Evolutionary conservation across 92 coral and sea anemone species (phyloP), one percentile per base, ranked within the genome.

Genomic region (Siderastrea siderea): DNA sequence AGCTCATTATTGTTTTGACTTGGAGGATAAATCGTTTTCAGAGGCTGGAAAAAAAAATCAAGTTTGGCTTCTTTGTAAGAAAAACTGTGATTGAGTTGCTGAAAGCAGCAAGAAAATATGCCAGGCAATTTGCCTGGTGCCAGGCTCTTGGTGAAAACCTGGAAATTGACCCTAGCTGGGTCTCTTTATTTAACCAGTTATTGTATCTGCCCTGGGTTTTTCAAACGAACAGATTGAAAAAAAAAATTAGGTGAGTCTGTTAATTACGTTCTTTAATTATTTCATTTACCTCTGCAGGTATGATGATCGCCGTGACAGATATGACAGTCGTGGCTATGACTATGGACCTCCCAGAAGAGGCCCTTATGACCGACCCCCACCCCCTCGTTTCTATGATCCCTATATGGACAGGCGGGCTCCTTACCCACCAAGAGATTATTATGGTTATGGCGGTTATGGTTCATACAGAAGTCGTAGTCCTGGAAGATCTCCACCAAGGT

Each of bases 391-490:
- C 65, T 90, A 94, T 90, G 95, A 95, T 60, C 96, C 98, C 68
- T 94, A 94, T 69, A 76, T 76, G 82, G 95, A 92, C 71, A 80
- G 95, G 62, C 93, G 93, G n/a, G 44, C 89, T 68, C 54, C 89
- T 81, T 58, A 94, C 92, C 64, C 92, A 90, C 12, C 74, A 91
- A 87, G 94, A 47, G 94, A 91, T 60, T 91, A 91, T 26, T 87
- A 87, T 82, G 86, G 90, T 14, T 91, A 86, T 76, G 83, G 86
- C 5, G 78, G 90, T 50, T 79, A 86, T 47, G 55, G 79, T 59
- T 77, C 86, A 4, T 91, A 95, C 84, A 92, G 96, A 75, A 93
- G 96, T 58, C 98, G 98, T n/a, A 93, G 98, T 74, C 96, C 98
- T 57, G 90, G 85, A 78, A 91, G 96, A n/a, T 95, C 93, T 49